Percentiles rank a stretch among this genome's conserved stretches.
phyloP scores from a whole-genome alignment of 2,113 vertebrate species.

The zebrafish (Danio rerio) region GRCz12tu NC_133182.1:68908501-68909000 shows the following conservation, averaged over 20 bases:
- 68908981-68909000: conserved; percentile 13
- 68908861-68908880: conserved; percentile 82
- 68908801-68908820: conserved; percentile 82
- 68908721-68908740: conserved; percentile 79
- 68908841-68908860: conserved; percentile 84
- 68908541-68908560: too few species aligned
- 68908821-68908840: conserved; percentile 78
- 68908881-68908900: not conserved
- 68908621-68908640: too few species aligned
- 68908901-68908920: not conserved
- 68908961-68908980: not conserved
- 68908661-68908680: too few species aligned
- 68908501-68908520: too few species aligned
- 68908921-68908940: not conserved
- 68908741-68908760: conserved; percentile 78
- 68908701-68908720: conserved; percentile 39
- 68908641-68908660: too few species aligned
- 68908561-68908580: too few species aligned
- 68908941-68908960: not conserved
- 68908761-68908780: conserved; percentile 77
- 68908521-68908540: too few species aligned
- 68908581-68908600: too few species aligned
- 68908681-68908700: too few species aligned
- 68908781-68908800: conserved; percentile 77
- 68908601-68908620: too few species aligned